Base-by-base conservation (phyloP, 1,140 invertebrate species). In the Elymnias hypermnestra region DNA sequence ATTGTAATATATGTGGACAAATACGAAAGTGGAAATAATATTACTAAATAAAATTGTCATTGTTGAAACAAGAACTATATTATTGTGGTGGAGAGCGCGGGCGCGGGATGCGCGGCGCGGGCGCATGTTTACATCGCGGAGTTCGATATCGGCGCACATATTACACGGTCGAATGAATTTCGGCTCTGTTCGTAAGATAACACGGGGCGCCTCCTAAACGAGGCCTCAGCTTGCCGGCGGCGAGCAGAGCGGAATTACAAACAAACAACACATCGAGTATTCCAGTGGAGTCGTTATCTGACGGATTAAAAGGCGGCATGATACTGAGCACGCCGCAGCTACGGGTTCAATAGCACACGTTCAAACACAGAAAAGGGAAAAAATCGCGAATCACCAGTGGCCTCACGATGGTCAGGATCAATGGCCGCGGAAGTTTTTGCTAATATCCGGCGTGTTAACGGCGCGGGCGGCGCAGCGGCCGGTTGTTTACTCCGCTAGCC, bases 111-210 rank as follows among this genome's bases (percentile, higher is more conserved):
- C 39, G 33, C 39, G 53, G 25, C 21, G 44, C 40, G 43, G 38
- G 40, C 15, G 43, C 38, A 25, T 50, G 55, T 55, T 56, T 52
- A 59, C 60, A 56, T 54, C 63, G 63, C 38, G 42, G 47, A 60
- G 51, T 62, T 68, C 51, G 57, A 61, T 70, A 76, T 68, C 65
- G 58, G 35, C 61, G 56, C 56, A 62, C 64, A 72, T 54, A 74
- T 72, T 72, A 76, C 60, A 79, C 71, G 72, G 56, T 60, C 67
- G 61, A 74, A 64, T 72, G 64, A 71, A 66, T 78, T 77, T 77
- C 64, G 63, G 61, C 50, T 62, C 56, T 53, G 62, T 66, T 67
- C 50, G 53, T 54, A 60, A 72, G 74, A 82, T 74, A 82, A 72
- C 55, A 58, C 58, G 59, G 45, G 70, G 69, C 72, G 71, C 74